These are phyloP conservation scores for Sarcophaga peregrina DNA, from an alignment of 1,140 invertebrate genomes.

Conservation along the genomic window DNA sequence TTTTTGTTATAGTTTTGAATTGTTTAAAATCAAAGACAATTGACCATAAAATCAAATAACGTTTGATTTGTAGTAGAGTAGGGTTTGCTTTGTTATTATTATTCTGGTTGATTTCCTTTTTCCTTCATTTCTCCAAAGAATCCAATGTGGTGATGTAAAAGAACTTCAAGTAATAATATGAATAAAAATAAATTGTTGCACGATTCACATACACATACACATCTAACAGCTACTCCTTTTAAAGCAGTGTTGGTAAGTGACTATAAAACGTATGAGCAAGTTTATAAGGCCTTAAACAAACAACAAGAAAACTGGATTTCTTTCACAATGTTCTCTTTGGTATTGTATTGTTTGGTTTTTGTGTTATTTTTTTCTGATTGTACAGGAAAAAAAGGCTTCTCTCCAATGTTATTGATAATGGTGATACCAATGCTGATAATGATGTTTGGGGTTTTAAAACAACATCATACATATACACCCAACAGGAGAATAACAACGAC, in stretches of 20 bases:
- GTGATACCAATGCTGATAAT: neutral
- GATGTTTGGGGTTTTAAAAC: neutral
- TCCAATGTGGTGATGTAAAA: neutral
- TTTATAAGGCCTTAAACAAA: neutral
- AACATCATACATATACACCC: neutral
- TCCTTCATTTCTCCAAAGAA: too few species aligned
- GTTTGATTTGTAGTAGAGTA: constrained; percentile 1
- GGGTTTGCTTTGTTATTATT: neutral
- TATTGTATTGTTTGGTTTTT: neutral
- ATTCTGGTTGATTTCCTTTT: too few species aligned
- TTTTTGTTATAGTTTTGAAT: too few species aligned
- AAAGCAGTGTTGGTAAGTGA: neutral
- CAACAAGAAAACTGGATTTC: neutral
- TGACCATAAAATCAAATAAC: neutral
- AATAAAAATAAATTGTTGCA: constrained; percentile 6
- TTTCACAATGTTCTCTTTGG: too few species aligned
- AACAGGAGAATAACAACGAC: neutral
- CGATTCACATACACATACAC: neutral
- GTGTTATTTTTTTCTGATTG: neutral
- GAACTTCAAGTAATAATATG: constrained; percentile 6
- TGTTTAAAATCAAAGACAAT: neutral
- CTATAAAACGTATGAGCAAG: neutral
- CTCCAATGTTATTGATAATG: neutral
- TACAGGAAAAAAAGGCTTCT: too few species aligned
- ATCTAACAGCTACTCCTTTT: neutral